These are phyloP conservation scores for Lutraria lutraria DNA, from an alignment of 2,888 invertebrate species.

Conservation along the genomic window DNA sequence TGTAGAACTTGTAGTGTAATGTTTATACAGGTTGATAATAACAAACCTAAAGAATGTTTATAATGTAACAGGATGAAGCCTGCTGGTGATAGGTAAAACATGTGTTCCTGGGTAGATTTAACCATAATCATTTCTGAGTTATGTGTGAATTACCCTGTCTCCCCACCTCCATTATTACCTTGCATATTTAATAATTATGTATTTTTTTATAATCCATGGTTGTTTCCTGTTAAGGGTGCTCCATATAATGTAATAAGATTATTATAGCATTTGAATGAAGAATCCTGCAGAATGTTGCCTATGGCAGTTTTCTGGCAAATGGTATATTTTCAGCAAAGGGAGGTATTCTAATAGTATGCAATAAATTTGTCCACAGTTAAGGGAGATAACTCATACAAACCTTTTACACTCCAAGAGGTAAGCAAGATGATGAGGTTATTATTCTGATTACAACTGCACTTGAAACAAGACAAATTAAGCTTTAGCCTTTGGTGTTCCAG, in stretches of 20 bases:
- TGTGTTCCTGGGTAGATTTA: neutral
- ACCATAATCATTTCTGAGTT: neutral
- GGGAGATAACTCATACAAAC: no score
- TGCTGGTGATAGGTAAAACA: neutral
- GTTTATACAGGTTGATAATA: conserved; percentile 2
- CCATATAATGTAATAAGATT: neutral
- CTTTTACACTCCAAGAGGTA: no score
- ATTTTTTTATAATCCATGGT: neutral
- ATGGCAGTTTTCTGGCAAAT: neutral
- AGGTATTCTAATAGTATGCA: neutral
- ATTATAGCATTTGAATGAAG: neutral
- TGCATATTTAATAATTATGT: neutral
- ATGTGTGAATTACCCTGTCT: neutral
- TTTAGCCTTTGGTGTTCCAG: neutral
- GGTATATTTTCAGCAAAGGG: neutral
- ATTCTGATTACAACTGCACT: neutral
- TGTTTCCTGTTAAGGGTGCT: neutral
- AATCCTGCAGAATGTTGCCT: neutral
- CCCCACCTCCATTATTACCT: neutral
- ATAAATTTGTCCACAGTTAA: no score
- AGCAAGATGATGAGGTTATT: no score
- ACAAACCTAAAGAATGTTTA: conserved; percentile 1
- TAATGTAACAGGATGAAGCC: neutral
- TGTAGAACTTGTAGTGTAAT: neutral
- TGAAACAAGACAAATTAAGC: neutral